phyloP scores from a whole-genome alignment of 2,113 vertebrate species.

The Tenebrosternarchus preto region DNA sequence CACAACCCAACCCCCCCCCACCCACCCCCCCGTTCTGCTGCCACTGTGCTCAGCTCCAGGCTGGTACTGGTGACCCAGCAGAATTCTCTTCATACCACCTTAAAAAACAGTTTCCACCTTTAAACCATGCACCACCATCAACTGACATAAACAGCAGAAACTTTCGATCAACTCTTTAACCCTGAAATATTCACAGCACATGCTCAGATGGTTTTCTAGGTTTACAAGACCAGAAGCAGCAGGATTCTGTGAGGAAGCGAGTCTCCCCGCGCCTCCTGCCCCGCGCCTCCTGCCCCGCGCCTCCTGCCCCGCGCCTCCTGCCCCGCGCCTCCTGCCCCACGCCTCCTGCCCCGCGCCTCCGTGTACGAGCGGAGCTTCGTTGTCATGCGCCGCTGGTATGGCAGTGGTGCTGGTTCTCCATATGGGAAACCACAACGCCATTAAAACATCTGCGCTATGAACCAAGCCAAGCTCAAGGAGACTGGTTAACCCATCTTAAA shows the following conservation, averaged over 20 bases:
- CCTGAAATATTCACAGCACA: background rate
- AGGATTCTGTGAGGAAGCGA: slow-evolving; percentile 10
- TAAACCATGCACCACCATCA: too few relatives aligned
- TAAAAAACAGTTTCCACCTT: background rate
- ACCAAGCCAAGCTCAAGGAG: slow-evolving; percentile 9
- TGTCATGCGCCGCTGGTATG: slow-evolving; percentile 40
- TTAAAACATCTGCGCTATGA: slow-evolving; percentile 37
- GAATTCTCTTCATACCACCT: background rate
- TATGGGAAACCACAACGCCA: slow-evolving; percentile 44
- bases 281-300: slow-evolving; percentile 11
- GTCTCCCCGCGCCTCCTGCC: background rate
- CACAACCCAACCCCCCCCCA: background rate
- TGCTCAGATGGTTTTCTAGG: slow-evolving; percentile 40
- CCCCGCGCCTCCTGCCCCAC: slow-evolving; percentile 10
- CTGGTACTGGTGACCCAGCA: background rate
- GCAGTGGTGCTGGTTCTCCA: slow-evolving; percentile 38
- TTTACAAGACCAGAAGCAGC: slow-evolving; percentile 28
- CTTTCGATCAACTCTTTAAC: too few relatives aligned
- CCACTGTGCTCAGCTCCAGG: too few relatives aligned
- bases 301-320: slow-evolving; percentile 11
- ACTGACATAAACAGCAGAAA: too few relatives aligned
- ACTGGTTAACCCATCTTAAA: slow-evolving; percentile 33
- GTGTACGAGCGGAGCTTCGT: slow-evolving; percentile 14
- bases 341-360: slow-evolving; percentile 11
- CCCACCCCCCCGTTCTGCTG: background rate